Evolutionary conservation across 2,888 invertebrate genomes (phyloP).

Genomic region (Luperina testacea): DNA sequence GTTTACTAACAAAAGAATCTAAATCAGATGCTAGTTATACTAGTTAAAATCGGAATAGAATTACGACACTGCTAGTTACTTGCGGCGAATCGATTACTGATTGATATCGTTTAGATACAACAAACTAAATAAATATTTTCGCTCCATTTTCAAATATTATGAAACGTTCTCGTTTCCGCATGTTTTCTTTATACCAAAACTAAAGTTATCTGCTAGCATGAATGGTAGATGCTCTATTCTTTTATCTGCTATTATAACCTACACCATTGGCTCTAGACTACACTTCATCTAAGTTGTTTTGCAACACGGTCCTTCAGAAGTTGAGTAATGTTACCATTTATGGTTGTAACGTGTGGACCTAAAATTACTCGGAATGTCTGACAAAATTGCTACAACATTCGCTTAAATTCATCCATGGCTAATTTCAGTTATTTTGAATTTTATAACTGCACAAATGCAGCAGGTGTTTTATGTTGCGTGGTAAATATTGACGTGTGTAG

Average conservation of each 20-base stretch:
- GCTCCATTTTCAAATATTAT: conserved; percentile 48
- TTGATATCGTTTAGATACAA: conserved; percentile 51
- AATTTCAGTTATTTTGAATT: conserved; percentile 33
- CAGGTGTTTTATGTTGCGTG: conserved; percentile 32
- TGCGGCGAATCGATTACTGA: conserved; percentile 49
- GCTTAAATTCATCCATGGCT: conserved; percentile 38
- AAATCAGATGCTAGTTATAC: conserved; percentile 48
- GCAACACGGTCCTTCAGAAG: conserved; percentile 69
- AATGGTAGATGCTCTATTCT: too few relatives aligned
- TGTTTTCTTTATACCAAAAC: conserved; percentile 20
- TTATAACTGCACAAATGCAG: conserved; percentile 18
- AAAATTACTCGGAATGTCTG: conserved; percentile 68
- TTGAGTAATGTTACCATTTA: conserved; percentile 69
- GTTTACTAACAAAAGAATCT: conserved; percentile 70
- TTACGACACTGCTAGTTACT: conserved; percentile 47
- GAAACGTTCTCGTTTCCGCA: conserved; percentile 44
- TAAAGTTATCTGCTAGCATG: conserved; percentile 15
- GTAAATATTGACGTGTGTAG: conserved; percentile 30
- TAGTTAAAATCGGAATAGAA: conserved; percentile 33
- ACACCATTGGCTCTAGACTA: conserved; percentile 34
- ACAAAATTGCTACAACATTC: conserved; percentile 56
- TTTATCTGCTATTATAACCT: too few relatives aligned
- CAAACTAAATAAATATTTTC: conserved; percentile 45
- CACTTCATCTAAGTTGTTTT: conserved; percentile 62
- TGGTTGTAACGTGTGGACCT: conserved; percentile 66